Percentiles rank a stretch among this genome's conserved stretches.
phyloP scores from a whole-genome alignment of 2,888 invertebrate species.

The Odontocolon sp. region DNA sequence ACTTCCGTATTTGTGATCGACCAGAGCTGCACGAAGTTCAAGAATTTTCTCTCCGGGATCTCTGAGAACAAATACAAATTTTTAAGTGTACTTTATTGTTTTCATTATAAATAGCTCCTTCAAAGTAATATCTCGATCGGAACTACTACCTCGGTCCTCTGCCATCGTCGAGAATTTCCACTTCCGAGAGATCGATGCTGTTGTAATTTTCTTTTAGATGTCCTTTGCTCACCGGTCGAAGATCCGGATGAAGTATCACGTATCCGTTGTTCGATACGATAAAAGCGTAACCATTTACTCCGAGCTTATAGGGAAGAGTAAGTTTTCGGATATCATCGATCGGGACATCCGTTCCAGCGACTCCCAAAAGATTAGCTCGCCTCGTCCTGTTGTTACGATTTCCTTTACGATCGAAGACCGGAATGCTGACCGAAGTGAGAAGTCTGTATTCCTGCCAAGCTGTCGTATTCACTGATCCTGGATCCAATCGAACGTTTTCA shows the following conservation, averaged over 20 bases:
- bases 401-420: slow-evolving; percentile 91
- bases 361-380: slow-evolving; percentile 92
- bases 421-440: slow-evolving; percentile 95
- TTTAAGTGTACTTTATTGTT: not conserved
- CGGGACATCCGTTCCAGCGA: slow-evolving; percentile 97
- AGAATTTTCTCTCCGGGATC: slow-evolving; percentile 73
- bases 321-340: slow-evolving; percentile 94
- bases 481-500: slow-evolving; percentile 68
- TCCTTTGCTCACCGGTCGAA: slow-evolving; percentile 89
- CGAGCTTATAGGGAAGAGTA: slow-evolving; percentile 95
- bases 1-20: slow-evolving; percentile 86
- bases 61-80: slow-evolving; percentile 60
- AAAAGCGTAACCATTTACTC: slow-evolving; percentile 98
- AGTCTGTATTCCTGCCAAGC: slow-evolving; percentile 84
- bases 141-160: slow-evolving; percentile 84
- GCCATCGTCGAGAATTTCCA: slow-evolving; percentile 91
- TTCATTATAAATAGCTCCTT: not conserved
- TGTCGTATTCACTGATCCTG: slow-evolving; percentile 67
- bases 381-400: slow-evolving; percentile 84
- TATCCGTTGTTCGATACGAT: slow-evolving; percentile 99
- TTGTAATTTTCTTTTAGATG: slow-evolving; percentile 95
- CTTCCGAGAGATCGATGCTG: slow-evolving; percentile 97
- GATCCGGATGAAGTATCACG: slow-evolving; percentile 95
- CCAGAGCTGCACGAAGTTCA: slow-evolving; percentile 86
- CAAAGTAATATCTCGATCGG: not conserved